Evolutionary conservation across 2,797 vertebrate genomes (phyloP).

Genomic region (Pelochelys cantorii): DNA sequence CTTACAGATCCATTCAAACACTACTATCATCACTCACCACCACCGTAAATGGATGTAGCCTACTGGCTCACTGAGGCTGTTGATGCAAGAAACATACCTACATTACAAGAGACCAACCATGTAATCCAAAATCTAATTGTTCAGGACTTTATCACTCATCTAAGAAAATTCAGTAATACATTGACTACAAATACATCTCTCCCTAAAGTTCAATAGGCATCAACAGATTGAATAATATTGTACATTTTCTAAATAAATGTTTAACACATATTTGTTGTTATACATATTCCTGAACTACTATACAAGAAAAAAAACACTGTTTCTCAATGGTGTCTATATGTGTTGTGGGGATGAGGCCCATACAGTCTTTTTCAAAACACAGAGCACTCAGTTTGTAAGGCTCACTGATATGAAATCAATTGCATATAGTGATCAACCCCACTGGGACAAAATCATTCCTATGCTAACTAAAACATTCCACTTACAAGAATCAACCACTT

Average conservation of each 20-base stretch:
- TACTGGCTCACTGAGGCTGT: background rate
- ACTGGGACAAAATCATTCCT: no score
- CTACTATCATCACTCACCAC: background rate
- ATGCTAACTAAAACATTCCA: no score
- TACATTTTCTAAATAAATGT: background rate
- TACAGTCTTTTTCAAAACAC: background rate
- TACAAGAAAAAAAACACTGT: background rate
- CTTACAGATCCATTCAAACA: fast-evolving
- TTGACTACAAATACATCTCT: background rate
- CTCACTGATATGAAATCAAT: no score
- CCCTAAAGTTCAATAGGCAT: background rate
- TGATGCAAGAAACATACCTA: slow-evolving; percentile 15
- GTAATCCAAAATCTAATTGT: slow-evolving; percentile 2
- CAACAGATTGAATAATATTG: background rate
- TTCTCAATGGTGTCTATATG: background rate
- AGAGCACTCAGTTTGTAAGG: no score
- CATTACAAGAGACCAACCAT: background rate
- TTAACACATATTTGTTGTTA: background rate
- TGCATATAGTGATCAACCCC: no score
- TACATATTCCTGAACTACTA: background rate
- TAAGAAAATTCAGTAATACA: background rate
- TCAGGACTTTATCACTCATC: background rate
- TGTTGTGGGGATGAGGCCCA: background rate
- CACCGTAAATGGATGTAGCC: background rate
- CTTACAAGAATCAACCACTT: no score